Base-by-base conservation (phyloP, 2,797 vertebrate species). In the Gallinago stenura region DNA sequence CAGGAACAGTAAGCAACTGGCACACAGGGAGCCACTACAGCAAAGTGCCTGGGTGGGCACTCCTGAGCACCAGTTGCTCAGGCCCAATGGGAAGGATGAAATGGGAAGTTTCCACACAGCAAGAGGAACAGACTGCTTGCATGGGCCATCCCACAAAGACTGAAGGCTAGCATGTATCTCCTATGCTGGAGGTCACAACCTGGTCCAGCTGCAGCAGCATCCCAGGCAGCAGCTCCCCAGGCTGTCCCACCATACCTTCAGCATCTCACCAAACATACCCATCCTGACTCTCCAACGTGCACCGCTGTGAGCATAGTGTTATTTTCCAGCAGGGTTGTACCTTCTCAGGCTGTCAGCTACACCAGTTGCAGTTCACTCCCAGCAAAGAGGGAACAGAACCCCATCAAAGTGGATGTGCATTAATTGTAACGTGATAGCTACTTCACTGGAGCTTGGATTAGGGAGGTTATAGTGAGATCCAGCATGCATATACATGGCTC, bases 21-120 rank as follows among this genome's bases (percentile, higher is more conserved):
- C 21, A 19, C 0, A 0, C 30, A 26, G 58, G 43, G 12, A 78
- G 41, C 24, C 1, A 1, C 64, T 21, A 50, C 43, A n/a, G 21
- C 51, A 31, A 45, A 58, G 66, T 0, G 0, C 31, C 35, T 0
- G 0, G 7, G 16, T 25, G 51, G 73, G n/a, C n/a, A 43, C n/a
- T 51, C 50, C 25, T 2, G 6, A n/a, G 46, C 54, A n/a, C 50
- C 0, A 0, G 19, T n/a, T 50, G 46, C 56, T 60, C 1, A 0
- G 17, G 28, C 39, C 30, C 56, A 66, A 0, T 0, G 4, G 65
- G 17, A 51, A 64, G 79, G 46, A 21, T 65, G 33, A 75, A 46
- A 46, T 0, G 1, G 12, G 7, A 16, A 5, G 8, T 24, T 57
- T 56, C 37, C 28, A 43, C 18, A 73, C 24, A 54, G 39, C 50